Conservation (phyloP, 2,888 invertebrate genomes). For the Tachina fera region DNA sequence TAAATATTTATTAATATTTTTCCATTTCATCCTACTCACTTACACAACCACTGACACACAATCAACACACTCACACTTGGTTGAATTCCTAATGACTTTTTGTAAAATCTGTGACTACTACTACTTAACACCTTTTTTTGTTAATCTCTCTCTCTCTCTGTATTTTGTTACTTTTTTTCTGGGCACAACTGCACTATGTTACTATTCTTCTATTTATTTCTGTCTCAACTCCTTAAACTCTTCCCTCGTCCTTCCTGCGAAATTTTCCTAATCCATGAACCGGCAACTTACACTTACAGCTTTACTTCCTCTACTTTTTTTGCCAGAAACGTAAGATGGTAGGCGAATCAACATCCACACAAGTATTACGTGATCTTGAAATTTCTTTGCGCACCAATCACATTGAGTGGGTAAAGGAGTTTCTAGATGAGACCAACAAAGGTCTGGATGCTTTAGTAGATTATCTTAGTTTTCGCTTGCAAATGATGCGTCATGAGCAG, state of each 20-base stretch:
- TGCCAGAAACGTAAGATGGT: constrained; percentile 98
- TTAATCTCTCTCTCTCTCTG: background rate
- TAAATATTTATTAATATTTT: constrained; percentile 61
- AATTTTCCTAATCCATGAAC: constrained; percentile 54
- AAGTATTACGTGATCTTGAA: constrained; percentile 98
- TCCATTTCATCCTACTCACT: constrained; percentile 64
- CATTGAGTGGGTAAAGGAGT: constrained; percentile 99
- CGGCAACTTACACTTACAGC: constrained; percentile 80
- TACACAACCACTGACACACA: constrained; percentile 44
- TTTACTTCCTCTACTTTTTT: constrained; percentile 83
- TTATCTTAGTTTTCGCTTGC: constrained; percentile 96
- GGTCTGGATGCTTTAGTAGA: constrained; percentile 98
- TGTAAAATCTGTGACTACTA: constrained; percentile 7
- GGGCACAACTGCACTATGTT: constrained; percentile 48
- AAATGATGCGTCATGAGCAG: constrained; percentile 97
- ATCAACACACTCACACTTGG: background rate
- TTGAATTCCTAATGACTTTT: constrained; percentile 31
- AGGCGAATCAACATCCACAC: constrained; percentile 98
- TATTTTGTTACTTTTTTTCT: background rate
- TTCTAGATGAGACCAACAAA: constrained; percentile 97
- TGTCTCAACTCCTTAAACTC: constrained; percentile 30
- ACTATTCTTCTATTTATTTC: constrained; percentile 21
- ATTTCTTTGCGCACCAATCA: constrained; percentile 99
- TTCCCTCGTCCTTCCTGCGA: constrained; percentile 35
- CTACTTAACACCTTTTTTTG: background rate